Percentiles rank a stretch among this genome's conserved stretches.
These are phyloP conservation scores for Heliconius ethilla DNA, from an alignment of 2,888 invertebrate species.

Conservation along the genomic window DNA sequence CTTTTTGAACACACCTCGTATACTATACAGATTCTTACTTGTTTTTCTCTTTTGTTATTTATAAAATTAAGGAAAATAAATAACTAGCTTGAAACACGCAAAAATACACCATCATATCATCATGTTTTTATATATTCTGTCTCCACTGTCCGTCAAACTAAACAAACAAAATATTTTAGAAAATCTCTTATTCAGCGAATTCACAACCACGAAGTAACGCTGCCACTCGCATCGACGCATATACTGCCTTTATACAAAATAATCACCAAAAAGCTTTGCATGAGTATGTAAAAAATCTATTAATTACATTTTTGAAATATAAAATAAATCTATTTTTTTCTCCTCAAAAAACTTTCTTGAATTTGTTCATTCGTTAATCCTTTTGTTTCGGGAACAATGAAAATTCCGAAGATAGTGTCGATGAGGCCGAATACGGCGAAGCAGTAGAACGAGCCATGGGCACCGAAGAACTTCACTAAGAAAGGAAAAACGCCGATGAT, in stretches of 20 bases:
- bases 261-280: background rate
- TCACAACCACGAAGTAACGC: background rate
- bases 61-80: too few relatives aligned
- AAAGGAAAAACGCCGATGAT: slow-evolving; percentile 69
- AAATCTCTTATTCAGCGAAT: background rate
- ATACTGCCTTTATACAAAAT: background rate
- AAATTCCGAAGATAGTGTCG: slow-evolving; percentile 57
- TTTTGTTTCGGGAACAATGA: slow-evolving; percentile 76
- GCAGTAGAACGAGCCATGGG: slow-evolving; percentile 67
- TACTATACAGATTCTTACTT: too few relatives aligned
- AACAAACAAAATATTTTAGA: background rate
- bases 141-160: too few relatives aligned
- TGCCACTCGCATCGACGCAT: background rate
- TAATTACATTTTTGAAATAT: background rate
- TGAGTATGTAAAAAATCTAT: background rate
- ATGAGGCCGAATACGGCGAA: slow-evolving; percentile 60
- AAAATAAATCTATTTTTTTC: slow-evolving; percentile 40
- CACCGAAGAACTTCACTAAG: slow-evolving; percentile 58
- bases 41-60: too few relatives aligned
- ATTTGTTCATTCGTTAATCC: slow-evolving; percentile 70
- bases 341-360: slow-evolving; percentile 52
- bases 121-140: too few relatives aligned
- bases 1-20: too few relatives aligned
- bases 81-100: too few relatives aligned
- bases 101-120: too few relatives aligned